A percentile compares a stretch with the other conserved stretches of the same genome.
phyloP scores from a whole-genome alignment of 2,888 invertebrate species.

The Cheilosia soror region DNA sequence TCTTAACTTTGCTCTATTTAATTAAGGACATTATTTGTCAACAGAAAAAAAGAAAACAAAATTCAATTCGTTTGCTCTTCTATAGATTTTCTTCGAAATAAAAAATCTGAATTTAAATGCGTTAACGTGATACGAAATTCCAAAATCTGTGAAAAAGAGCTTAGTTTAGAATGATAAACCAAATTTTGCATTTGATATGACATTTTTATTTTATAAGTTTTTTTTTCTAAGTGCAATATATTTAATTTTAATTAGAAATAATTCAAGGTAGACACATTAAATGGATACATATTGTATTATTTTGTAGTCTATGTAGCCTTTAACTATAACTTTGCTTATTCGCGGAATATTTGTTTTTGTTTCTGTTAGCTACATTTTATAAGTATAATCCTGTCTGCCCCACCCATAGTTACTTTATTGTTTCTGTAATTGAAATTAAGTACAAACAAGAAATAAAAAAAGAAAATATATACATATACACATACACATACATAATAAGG shows the following conservation, averaged over 20 bases:
- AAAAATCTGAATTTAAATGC: neutral
- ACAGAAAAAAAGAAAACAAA: no score
- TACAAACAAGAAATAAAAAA: slow-evolving; percentile 45
- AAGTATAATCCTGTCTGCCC: slow-evolving; percentile 12
- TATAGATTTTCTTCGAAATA: neutral
- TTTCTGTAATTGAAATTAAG: slow-evolving; percentile 62
- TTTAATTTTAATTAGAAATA: no score
- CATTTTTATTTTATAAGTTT: neutral
- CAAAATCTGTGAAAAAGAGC: slow-evolving; percentile 10
- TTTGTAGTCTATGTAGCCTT: no score
- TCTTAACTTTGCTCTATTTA: neutral
- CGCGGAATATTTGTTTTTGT: no score
- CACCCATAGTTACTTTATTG: slow-evolving; percentile 61
- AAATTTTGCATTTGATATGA: slow-evolving; percentile 25
- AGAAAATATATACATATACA: slow-evolving; percentile 30
- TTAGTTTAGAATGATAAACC: neutral
- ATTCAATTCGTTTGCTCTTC: neutral
- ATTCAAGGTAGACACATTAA: no score
- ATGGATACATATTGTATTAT: no score
- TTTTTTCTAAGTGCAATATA: no score
- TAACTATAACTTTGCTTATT: no score
- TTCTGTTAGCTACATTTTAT: neutral
- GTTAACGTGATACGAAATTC: slow-evolving; percentile 32
- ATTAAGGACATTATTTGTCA: no score
- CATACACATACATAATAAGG: slow-evolving; percentile 36